These are phyloP conservation scores for Lamellibrachia luymesi DNA, from an alignment of 1,140 invertebrate genomes.

Conservation along the genomic window DNA sequence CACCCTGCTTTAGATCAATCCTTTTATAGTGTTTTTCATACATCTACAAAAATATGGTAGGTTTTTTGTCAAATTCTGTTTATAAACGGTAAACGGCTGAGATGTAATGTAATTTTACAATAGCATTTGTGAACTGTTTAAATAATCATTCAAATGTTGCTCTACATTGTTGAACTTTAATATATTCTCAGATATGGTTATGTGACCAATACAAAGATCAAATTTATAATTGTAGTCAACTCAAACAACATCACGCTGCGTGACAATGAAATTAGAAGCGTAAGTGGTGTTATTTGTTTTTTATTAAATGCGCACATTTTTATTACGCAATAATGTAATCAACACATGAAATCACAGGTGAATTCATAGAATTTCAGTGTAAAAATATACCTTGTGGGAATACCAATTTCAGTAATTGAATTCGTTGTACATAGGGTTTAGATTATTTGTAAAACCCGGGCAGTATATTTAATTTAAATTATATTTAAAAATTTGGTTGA, in stretches of 20 bases:
- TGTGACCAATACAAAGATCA: slow-evolving; percentile 95
- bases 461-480: not conserved
- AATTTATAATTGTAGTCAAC: slow-evolving; percentile 92
- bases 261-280: slow-evolving; percentile 91
- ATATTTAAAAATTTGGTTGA: not conserved
- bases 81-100: not conserved
- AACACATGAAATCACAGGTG: not conserved
- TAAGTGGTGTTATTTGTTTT: slow-evolving; percentile 51
- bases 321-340: too few species aligned
- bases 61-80: too few species aligned
- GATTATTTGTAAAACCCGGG: not conserved
- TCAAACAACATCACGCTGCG: slow-evolving; percentile 82
- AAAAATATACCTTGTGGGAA: not conserved
- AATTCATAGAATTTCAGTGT: not conserved
- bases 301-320: not conserved
- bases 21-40: too few species aligned
- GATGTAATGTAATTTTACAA: not conserved
- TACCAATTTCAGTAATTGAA: slow-evolving; percentile 14
- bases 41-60: too few species aligned
- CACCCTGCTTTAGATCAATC: too few species aligned
- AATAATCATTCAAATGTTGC: not conserved
- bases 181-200: slow-evolving; percentile 79
- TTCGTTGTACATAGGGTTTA: not conserved
- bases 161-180: slow-evolving; percentile 37
- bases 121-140: not conserved